Conservation (phyloP, 30 jellyfish, hydroid and myxozoan species). For the Sanderia malayensis region DNA sequence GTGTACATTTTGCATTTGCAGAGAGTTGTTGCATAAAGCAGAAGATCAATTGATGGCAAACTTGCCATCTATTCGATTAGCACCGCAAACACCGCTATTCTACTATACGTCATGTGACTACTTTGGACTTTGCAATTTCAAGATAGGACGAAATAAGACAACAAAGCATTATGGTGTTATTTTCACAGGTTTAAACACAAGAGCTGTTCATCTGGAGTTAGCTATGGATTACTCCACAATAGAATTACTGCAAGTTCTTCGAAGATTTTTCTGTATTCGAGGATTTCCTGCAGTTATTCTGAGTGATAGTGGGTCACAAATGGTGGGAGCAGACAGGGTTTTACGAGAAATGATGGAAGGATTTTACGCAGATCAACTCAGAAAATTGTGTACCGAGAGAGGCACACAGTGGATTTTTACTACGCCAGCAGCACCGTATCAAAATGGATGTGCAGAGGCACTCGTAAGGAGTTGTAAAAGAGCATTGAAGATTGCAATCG, state of each 20-base stretch:
- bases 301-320: conserved; percentile 68
- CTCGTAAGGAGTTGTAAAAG: conserved; percentile 57
- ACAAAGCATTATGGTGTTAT: conserved; percentile 56
- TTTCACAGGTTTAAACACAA: conserved; percentile 52
- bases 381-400: conserved; percentile 46
- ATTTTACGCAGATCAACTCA: conserved; percentile 25
- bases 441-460: conserved; percentile 69
- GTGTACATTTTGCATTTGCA: conserved; percentile 31
- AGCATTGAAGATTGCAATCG: conserved; percentile 36
- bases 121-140: conserved; percentile 55
- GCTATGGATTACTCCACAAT: conserved; percentile 52
- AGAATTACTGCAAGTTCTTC: conserved; percentile 50
- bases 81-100: conserved; percentile 68
- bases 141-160: conserved; percentile 42
- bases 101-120: conserved; percentile 42
- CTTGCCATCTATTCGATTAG: conserved; percentile 28
- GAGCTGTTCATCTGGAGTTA: conserved; percentile 61
- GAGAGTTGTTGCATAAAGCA: conserved; percentile 36
- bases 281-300: conserved; percentile 61
- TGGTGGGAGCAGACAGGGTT: conserved; percentile 50
- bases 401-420: conserved; percentile 63
- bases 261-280: conserved; percentile 62
- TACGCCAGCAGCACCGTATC: conserved; percentile 73
- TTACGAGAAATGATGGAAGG: conserved; percentile 50
- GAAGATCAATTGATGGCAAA: conserved; percentile 56